phyloP scores from a whole-genome alignment of 2,888 invertebrate genomes.

The Luperina testacea region DNA sequence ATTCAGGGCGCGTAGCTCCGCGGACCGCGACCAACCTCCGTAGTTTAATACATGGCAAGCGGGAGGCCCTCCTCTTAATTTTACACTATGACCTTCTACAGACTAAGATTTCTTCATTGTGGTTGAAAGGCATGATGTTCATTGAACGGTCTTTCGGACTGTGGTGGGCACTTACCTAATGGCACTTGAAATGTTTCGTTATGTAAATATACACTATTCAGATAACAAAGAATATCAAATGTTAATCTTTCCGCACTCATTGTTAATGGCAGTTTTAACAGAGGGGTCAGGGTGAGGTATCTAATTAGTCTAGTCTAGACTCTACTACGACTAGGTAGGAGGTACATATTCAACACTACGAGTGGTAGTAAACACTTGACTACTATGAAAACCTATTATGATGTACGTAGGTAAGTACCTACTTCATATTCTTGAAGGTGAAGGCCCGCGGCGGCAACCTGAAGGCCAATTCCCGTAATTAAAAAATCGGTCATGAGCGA shows the following conservation, averaged over 20 bases:
- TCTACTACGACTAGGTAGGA: neutral
- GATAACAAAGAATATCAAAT: conserved; percentile 43
- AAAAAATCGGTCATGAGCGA: neutral
- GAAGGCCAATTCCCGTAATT: neutral
- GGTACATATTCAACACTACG: neutral
- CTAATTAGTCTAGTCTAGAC: conserved; percentile 5
- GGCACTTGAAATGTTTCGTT: conserved; percentile 46
- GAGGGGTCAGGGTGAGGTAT: conserved; percentile 9
- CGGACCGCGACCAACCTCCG: conserved; percentile 33
- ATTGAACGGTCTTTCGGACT: conserved; percentile 52
- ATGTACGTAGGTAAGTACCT: neutral
- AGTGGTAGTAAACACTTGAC: neutral
- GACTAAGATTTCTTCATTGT: conserved; percentile 52
- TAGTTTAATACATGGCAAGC: conserved; percentile 24
- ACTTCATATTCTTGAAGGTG: conserved; percentile 1
- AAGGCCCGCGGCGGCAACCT: neutral
- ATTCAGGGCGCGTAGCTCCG: conserved; percentile 69
- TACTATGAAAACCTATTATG: neutral
- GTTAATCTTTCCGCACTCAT: conserved; percentile 61
- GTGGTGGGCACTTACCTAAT: conserved; percentile 33
- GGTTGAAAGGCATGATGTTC: conserved; percentile 50
- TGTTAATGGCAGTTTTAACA: conserved; percentile 21
- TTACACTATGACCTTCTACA: conserved; percentile 58
- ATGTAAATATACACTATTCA: conserved; percentile 39
- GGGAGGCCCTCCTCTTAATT: conserved; percentile 48